These are phyloP conservation scores for Spodoptera litura DNA, from an alignment of 1,140 invertebrate genomes.

Conservation along the genomic window DNA sequence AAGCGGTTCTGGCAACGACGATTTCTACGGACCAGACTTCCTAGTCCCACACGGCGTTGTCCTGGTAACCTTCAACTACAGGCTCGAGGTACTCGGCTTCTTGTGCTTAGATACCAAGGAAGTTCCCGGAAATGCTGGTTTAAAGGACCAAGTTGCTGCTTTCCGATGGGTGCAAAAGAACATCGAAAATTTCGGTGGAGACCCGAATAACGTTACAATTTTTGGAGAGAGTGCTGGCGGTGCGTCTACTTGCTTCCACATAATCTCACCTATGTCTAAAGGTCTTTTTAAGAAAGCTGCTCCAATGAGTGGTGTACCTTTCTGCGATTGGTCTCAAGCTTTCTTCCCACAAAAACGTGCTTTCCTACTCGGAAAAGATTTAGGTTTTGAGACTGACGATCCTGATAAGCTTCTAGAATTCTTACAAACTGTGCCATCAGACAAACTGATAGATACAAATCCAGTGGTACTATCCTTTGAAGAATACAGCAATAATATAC, in stretches of 20 bases:
- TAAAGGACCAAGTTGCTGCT: constrained; percentile 77
- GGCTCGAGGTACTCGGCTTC: constrained; percentile 88
- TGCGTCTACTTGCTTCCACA: constrained; percentile 67
- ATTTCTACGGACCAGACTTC: constrained; percentile 87
- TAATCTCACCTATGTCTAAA: constrained; percentile 80
- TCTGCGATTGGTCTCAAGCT: constrained; percentile 59
- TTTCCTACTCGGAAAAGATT: constrained; percentile 58
- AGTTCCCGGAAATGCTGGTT: constrained; percentile 75
- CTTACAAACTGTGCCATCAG: constrained; percentile 76
- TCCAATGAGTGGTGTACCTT: constrained; percentile 66
- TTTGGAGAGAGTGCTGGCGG: constrained; percentile 91
- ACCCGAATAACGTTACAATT: constrained; percentile 91
- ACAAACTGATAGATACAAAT: constrained; percentile 70
- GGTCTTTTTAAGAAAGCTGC: constrained; percentile 67
- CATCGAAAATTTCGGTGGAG: constrained; percentile 89
- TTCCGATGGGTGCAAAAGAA: constrained; percentile 72
- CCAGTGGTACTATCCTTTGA: constrained; percentile 61
- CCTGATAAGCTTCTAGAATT: constrained; percentile 76
- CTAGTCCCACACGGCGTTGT: constrained; percentile 88
- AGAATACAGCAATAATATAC: constrained; percentile 52
- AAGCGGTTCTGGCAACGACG: constrained; percentile 64
- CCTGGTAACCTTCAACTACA: constrained; percentile 90
- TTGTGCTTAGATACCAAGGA: constrained; percentile 83
- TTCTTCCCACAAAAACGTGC: constrained; percentile 61
- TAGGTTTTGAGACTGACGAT: constrained; percentile 64